Conservation (phyloP, 2,113 vertebrate species). For the Agapornis roseicollis region DNA sequence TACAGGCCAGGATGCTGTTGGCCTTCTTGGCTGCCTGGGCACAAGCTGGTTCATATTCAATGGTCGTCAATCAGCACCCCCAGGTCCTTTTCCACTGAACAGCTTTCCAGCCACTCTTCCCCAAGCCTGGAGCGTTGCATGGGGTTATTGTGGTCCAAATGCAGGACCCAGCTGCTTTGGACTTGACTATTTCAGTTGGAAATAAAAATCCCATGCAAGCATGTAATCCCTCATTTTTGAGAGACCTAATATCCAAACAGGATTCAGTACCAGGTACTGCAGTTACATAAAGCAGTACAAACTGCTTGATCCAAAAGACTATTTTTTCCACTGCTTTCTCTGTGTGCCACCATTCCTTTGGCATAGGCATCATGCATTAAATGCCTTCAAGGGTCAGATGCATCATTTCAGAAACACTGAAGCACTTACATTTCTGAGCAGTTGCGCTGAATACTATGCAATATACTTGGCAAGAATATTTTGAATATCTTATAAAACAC, state of each 20-base stretch:
- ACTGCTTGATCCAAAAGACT: not conserved
- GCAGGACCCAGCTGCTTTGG: not conserved
- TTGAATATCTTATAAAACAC: not conserved
- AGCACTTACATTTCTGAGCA: not conserved
- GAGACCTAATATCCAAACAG: not conserved
- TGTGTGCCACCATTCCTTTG: not conserved
- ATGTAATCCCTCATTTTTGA: not conserved
- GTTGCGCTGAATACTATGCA: not conserved
- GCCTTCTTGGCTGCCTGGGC: not conserved
- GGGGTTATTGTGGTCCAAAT: not conserved
- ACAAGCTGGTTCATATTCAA: not conserved
- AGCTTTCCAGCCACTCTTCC: not conserved
- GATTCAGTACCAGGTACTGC: not conserved
- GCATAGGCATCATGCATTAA: accelerated
- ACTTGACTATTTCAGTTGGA: not conserved
- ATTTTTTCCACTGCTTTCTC: not conserved
- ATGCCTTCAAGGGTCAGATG: not conserved
- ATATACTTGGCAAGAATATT: not conserved
- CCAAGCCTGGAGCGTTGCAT: not conserved
- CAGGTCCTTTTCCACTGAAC: not conserved
- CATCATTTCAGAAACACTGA: not conserved
- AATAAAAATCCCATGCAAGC: not conserved
- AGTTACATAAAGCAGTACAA: not conserved
- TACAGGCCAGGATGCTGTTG: not conserved
- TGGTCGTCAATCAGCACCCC: not conserved